Evolutionary conservation across 2,888 invertebrate genomes (phyloP), one percentile per base, ranked within the genome.

Genomic region (Apamea epomidion): DNA sequence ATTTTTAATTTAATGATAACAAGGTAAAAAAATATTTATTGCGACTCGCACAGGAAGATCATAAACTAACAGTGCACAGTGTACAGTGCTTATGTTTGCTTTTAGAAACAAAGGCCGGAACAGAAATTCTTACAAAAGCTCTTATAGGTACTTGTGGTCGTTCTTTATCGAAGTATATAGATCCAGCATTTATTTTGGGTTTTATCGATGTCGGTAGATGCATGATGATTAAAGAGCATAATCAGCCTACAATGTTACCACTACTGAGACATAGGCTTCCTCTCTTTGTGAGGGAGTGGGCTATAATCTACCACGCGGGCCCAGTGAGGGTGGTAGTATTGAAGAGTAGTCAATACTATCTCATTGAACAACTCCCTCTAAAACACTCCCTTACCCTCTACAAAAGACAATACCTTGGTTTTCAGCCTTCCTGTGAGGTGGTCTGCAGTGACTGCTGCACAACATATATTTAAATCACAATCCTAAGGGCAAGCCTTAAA

Each of bases 171-270:
- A 54, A 16, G 18, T 45, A 79, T 70, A 25, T 48, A 25, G 29
- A 73, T 64, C 2, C 58, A 76, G 84, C 70, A 85, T 87, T 87
- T 87, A 78, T 67, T 69, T 78, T 62, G 48, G 60, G 60, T 62
- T 83, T 75, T 73, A 78, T 78, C 42, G 58, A 64, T 16, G 14
- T 84, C 32, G 51, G 68, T 77, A 68, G 51, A 81, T 65, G n/a
- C 10, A 16, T 37, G 2, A 32, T n/a, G 18, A n/a, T 16, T 10
- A 2, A 8, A 65, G n/a, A 51, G 12, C 45, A 45, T 45, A 45
- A 45, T 45, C 1, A 45, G 45, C 0, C 1, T 45, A 12, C 2
- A 45, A 45, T 45, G 10, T 45, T 45, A 45, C 45, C 45, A 12
- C 45, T 45, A 45, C 10, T 45, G 10, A 12, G 12, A 45, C 45